Percentiles rank a stretch among this genome's conserved stretches.
phyloP scores from a whole-genome alignment of 2,797 vertebrate genomes.

The Chloroceryle amazona region DNA sequence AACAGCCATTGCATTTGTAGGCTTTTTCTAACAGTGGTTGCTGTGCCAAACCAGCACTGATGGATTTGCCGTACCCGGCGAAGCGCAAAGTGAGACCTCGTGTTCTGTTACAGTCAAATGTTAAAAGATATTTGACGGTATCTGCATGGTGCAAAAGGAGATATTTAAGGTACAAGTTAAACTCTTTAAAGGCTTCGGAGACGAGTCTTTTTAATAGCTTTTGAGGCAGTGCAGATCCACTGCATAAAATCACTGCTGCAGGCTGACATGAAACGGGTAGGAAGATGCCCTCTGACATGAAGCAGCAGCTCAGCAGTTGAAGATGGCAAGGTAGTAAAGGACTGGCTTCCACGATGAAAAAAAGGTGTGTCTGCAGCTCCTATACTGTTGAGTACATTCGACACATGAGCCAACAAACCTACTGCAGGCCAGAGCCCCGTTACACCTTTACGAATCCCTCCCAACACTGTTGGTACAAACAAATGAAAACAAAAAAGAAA shows the following conservation, averaged over 20 bases:
- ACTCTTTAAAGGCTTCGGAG: not conserved
- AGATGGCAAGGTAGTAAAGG: not conserved
- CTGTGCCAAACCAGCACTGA: not conserved
- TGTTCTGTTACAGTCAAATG: not conserved
- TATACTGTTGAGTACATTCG: not conserved
- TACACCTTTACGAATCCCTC: not conserved
- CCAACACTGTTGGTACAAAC: not conserved
- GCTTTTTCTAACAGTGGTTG: not conserved
- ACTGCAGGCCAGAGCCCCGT: not conserved
- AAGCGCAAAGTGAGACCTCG: not conserved
- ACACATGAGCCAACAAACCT: not conserved
- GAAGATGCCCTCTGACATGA: not conserved
- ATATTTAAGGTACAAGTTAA: accelerated
- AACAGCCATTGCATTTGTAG: not conserved
- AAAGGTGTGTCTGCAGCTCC: not conserved
- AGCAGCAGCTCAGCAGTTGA: not conserved
- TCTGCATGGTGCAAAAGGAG: not conserved
- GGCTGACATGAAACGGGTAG: not conserved
- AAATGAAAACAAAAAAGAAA: not conserved
- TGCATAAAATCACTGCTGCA: not conserved
- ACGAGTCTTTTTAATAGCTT: not conserved
- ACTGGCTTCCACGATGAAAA: not conserved
- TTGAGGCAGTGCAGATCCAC: not conserved
- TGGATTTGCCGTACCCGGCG: not conserved
- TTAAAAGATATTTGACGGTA: not conserved